phyloP scores from a whole-genome alignment of 35 echinoderm and acorn worm species.

The Lytechinus variegatus region DNA sequence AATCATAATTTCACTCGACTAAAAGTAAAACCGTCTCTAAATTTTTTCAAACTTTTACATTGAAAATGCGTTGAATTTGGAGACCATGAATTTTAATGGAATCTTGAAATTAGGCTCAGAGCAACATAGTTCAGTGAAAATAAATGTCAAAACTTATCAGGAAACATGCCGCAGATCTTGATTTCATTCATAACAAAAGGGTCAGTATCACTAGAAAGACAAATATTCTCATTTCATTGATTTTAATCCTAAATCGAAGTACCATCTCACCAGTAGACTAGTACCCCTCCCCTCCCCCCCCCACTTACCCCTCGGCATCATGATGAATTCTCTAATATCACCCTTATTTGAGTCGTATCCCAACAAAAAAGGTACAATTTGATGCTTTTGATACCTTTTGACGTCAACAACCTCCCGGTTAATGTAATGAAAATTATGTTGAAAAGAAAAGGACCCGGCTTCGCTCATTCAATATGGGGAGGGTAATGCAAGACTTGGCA shows the following conservation, averaged over 20 bases:
- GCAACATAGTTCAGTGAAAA: too few relatives aligned
- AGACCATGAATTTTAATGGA: too few relatives aligned
- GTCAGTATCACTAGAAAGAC: not conserved
- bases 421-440: constrained; percentile 7
- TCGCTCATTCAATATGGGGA: not conserved
- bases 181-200: not conserved
- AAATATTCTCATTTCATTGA: not conserved
- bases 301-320: not conserved
- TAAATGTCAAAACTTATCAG: too few relatives aligned
- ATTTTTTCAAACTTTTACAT: too few relatives aligned
- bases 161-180: not conserved
- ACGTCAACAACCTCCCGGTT: not conserved
- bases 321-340: not conserved
- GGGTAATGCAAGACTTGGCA: not conserved
- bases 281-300: not conserved
- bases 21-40: too few relatives aligned
- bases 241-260: not conserved
- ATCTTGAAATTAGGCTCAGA: too few relatives aligned
- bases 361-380: not conserved
- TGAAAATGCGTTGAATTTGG: too few relatives aligned
- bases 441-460: not conserved
- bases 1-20: too few relatives aligned
- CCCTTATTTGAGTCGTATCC: not conserved
- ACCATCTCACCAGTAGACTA: not conserved
- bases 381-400: constrained; percentile 11